These are phyloP conservation scores for Miniopterus natalensis DNA, from an alignment of 2,113 vertebrate genomes.

Conservation along the genomic window DNA sequence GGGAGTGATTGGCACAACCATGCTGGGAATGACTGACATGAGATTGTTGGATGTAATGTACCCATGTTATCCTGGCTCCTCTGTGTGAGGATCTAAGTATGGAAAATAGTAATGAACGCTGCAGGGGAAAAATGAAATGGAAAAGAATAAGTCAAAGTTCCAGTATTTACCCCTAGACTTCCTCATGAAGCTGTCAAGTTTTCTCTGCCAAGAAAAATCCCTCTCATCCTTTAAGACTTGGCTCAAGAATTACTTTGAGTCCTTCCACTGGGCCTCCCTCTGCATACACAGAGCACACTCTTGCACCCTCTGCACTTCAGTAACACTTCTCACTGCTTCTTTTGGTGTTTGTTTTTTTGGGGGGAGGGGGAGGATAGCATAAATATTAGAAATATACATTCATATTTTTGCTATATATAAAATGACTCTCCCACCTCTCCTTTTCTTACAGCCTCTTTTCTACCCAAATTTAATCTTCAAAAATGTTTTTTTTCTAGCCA, in stretches of 20 bases:
- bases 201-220: conserved; percentile 24
- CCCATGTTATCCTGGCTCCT: not conserved
- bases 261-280: not conserved
- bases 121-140: not conserved
- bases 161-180: conserved; percentile 23
- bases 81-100: not conserved
- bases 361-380: too few species aligned
- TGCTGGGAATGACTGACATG: rapidly evolving
- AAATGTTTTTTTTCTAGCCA: not conserved
- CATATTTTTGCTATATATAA: not conserved
- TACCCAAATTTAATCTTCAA: conserved; percentile 10
- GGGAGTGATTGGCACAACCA: not conserved
- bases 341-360: not conserved
- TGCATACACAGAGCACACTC: rapidly evolving
- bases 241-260: not conserved
- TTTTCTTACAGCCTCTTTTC: not conserved
- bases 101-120: not conserved
- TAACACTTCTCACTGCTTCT: not conserved
- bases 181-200: conserved; percentile 40
- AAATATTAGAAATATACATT: conserved; percentile 1
- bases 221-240: not conserved
- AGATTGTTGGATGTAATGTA: not conserved
- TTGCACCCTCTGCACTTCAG: too few species aligned
- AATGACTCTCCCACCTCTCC: not conserved
- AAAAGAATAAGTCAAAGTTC: not conserved